Conservation (phyloP, 2,888 invertebrate genomes). For the Drosophila leonis region DNA sequence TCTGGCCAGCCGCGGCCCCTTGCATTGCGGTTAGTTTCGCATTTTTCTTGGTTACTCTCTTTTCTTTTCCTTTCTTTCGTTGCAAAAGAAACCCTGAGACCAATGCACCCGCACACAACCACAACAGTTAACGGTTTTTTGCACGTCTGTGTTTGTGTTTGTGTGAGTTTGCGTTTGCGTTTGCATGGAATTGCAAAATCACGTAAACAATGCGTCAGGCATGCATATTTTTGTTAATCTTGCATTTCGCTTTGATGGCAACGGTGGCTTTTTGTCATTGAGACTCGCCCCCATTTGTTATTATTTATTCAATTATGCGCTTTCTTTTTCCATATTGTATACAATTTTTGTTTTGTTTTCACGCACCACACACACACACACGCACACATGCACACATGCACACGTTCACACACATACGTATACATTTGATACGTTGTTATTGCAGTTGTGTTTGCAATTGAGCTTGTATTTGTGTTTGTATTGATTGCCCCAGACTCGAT, state of each 20-base stretch:
- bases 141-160: constrained; percentile 21
- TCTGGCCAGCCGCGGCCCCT: background rate
- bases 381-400: background rate
- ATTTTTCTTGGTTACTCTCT: constrained; percentile 24
- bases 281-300: constrained; percentile 67
- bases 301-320: constrained; percentile 79
- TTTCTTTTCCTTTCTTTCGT: constrained; percentile 19
- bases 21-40: constrained; percentile 42
- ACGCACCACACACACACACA: constrained; percentile 49
- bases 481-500: constrained; percentile 70
- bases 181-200: constrained; percentile 55
- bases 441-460: constrained; percentile 40
- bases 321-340: constrained; percentile 70
- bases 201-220: constrained; percentile 67
- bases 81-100: constrained; percentile 51
- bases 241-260: constrained; percentile 47
- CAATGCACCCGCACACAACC: constrained; percentile 51
- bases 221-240: constrained; percentile 48
- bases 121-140: constrained; percentile 54
- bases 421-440: too few species aligned
- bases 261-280: constrained; percentile 65
- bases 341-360: constrained; percentile 72
- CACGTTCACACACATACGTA: constrained; percentile 12
- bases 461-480: constrained; percentile 43
- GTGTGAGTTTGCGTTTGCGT: constrained; percentile 12